A percentile compares a stretch with the other conserved stretches of the same genome.
These are phyloP conservation scores for Hipparchia sbordonii DNA, from an alignment of 2,888 invertebrate species.

Conservation along the genomic window DNA sequence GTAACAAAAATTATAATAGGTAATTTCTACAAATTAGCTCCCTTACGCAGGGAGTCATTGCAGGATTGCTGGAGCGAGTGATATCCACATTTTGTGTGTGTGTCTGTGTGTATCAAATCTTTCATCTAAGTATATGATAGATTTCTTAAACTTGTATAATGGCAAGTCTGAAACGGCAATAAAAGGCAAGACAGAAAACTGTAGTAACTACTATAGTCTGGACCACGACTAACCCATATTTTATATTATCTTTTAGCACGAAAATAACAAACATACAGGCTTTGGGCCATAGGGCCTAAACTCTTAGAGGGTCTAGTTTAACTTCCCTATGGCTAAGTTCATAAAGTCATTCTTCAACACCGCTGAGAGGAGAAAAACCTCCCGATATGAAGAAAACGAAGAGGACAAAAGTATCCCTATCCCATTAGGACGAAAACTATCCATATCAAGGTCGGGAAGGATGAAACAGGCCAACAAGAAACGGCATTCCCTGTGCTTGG, in stretches of 20 bases:
- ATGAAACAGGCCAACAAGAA: constrained; percentile 82
- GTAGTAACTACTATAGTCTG: neutral
- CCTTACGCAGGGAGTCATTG: too few species aligned
- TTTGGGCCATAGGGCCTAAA: neutral
- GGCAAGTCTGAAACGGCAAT: too few species aligned
- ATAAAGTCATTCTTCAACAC: constrained; percentile 70
- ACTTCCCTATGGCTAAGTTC: constrained; percentile 68
- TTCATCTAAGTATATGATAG: too few species aligned
- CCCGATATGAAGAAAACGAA: constrained; percentile 56
- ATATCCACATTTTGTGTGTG: too few species aligned
- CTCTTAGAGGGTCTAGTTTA: neutral
- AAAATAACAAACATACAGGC: neutral
- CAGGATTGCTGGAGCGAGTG: too few species aligned
- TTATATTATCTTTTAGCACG: neutral
- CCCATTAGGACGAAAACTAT: constrained; percentile 54
- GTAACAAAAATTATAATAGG: too few species aligned
- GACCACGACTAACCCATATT: neutral
- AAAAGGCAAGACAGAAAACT: too few species aligned
- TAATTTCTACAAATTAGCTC: too few species aligned
- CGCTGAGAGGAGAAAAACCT: constrained; percentile 54
- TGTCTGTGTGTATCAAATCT: too few species aligned
- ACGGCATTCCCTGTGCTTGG: constrained; percentile 76
- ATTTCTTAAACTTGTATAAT: neutral
- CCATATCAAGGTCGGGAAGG: constrained; percentile 84
- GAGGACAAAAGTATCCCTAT: constrained; percentile 55